phyloP scores from a whole-genome alignment of 2,113 vertebrate genomes.

The Xenotilapia longispinis region DNA sequence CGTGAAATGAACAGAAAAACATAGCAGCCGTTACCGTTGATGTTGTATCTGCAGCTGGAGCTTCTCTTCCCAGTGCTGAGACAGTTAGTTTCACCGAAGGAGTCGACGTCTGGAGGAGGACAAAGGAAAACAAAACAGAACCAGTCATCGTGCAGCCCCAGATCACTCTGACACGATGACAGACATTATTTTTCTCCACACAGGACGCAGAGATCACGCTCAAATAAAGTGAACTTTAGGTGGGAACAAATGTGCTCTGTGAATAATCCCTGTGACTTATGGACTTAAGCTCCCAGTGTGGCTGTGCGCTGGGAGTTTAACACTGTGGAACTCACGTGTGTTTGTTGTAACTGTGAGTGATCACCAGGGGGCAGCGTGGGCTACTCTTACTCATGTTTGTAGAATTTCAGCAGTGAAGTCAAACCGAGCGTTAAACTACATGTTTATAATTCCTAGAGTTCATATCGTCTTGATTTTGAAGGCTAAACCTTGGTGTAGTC shows the following conservation, averaged over 20 bases:
- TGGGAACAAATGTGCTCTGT: neutral
- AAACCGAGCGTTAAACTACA: rapidly evolving
- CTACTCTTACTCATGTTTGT: rapidly evolving
- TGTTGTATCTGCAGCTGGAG: slow-evolving; percentile 60
- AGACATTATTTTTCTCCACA: neutral
- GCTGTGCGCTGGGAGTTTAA: neutral
- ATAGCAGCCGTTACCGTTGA: slow-evolving; percentile 59
- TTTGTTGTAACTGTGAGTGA: neutral
- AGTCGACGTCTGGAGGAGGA: slow-evolving; percentile 62
- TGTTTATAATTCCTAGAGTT: neutral
- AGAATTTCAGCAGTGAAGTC: neutral
- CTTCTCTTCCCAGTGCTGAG: slow-evolving; percentile 70
- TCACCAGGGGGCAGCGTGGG: neutral
- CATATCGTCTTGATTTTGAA: neutral
- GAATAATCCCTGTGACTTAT: neutral
- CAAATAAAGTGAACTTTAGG: neutral
- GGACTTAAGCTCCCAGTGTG: rapidly evolving
- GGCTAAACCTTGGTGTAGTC: neutral
- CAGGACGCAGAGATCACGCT: neutral
- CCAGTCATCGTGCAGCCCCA: rapidly evolving
- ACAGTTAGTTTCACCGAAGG: slow-evolving; percentile 72
- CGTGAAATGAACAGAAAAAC: rapidly evolving
- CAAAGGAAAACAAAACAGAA: neutral
- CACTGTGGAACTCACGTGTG: neutral
- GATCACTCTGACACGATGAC: neutral